These are phyloP conservation scores for Selene dorsalis DNA, from an alignment of 2,797 vertebrate species.

Conservation along the genomic window DNA sequence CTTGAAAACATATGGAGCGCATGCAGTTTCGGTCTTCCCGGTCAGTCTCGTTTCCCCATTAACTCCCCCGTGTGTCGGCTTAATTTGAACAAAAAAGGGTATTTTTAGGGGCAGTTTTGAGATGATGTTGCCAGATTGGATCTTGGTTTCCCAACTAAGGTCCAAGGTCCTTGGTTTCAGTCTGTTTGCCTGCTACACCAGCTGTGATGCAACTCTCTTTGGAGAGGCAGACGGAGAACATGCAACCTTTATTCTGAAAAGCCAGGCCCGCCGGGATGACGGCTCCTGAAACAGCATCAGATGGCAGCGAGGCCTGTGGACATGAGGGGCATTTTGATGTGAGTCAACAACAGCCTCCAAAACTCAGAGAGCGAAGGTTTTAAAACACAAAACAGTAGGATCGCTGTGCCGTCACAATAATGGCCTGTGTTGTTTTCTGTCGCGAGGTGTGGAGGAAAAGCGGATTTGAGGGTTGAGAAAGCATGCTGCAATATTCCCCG, in stretches of 20 bases:
- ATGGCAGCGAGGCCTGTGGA: slow-evolving; percentile 58
- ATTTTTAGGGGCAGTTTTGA: slow-evolving; percentile 59
- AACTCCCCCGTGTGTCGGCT: slow-evolving; percentile 30
- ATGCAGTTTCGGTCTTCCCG: slow-evolving; percentile 39
- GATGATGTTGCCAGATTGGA: slow-evolving; percentile 60
- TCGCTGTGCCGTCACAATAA: slow-evolving; percentile 30
- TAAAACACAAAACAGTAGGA: slow-evolving; percentile 42
- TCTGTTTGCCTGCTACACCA: slow-evolving; percentile 66
- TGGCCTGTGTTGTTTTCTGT: slow-evolving; percentile 43
- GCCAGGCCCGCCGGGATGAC: slow-evolving; percentile 55
- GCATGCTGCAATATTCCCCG: slow-evolving; percentile 53
- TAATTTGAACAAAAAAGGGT: slow-evolving; percentile 54
- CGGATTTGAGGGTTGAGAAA: slow-evolving; percentile 51
- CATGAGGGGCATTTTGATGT: slow-evolving; percentile 62
- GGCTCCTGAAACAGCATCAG: slow-evolving; percentile 59
- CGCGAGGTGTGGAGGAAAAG: slow-evolving; percentile 35
- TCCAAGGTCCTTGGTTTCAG: slow-evolving; percentile 10
- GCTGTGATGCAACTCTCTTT: slow-evolving; percentile 65
- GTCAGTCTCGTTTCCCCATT: slow-evolving; percentile 44
- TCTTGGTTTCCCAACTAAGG: slow-evolving; percentile 39
- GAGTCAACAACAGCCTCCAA: slow-evolving; percentile 47
- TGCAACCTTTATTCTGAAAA: slow-evolving; percentile 73
- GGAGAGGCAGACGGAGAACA: slow-evolving; percentile 58
- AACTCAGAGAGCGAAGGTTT: slow-evolving; percentile 28
- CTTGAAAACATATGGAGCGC: slow-evolving; percentile 53